Conservation (phyloP, 2,888 invertebrate genomes). For the Idaea straminata region DNA sequence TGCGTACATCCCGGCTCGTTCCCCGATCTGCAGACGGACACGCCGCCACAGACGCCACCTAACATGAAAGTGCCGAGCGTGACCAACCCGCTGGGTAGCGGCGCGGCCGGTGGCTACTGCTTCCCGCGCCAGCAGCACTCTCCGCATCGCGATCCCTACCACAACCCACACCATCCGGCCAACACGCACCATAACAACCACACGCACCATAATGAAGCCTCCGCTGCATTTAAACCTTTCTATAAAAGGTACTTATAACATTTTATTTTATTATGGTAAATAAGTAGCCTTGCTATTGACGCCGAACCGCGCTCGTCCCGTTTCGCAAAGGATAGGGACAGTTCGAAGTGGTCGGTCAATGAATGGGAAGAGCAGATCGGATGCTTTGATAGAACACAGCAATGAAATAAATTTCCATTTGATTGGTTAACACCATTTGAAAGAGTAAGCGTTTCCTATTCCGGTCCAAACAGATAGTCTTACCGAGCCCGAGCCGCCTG, state of each 20-base stretch:
- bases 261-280: constrained; percentile 4
- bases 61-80: constrained; percentile 94
- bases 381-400: not conserved
- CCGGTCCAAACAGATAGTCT: constrained; percentile 11
- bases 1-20: constrained; percentile 84
- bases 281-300: no score
- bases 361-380: not conserved
- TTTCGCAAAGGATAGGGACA: not conserved
- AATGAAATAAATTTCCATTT: not conserved
- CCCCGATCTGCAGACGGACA: constrained; percentile 93
- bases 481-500: constrained; percentile 26
- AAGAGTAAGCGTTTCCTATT: constrained; percentile 67
- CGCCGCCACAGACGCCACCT: constrained; percentile 96
- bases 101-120: constrained; percentile 79
- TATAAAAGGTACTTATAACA: constrained; percentile 88
- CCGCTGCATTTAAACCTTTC: constrained; percentile 92
- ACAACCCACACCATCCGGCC: constrained; percentile 76
- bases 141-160: constrained; percentile 78
- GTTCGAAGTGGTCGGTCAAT: not conserved
- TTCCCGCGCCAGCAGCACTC: constrained; percentile 77
- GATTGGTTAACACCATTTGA: constrained; percentile 40
- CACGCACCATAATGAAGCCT: constrained; percentile 76
- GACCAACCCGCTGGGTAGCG: constrained; percentile 85
- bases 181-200: constrained; percentile 73
- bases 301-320: no score